These are phyloP conservation scores for Emmelina monodactyla DNA, from an alignment of 2,888 invertebrate species.

Conservation along the genomic window DNA sequence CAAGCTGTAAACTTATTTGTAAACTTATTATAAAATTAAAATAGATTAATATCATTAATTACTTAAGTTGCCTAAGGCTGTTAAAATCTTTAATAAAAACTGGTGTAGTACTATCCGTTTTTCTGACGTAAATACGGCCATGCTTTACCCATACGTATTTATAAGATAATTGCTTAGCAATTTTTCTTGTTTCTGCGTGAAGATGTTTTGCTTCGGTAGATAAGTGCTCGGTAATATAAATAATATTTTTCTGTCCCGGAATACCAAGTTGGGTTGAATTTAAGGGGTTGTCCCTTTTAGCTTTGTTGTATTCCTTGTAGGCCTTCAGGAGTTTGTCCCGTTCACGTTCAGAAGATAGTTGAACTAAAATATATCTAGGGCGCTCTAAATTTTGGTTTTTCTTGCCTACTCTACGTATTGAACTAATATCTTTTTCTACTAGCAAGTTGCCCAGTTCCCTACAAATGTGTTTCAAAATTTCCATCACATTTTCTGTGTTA, in stretches of 20 bases:
- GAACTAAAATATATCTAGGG: constrained; percentile 7
- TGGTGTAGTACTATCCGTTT: neutral
- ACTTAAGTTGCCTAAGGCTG: neutral
- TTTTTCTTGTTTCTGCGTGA: constrained; percentile 6
- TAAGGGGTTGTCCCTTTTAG: neutral
- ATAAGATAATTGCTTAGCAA: constrained; percentile 1
- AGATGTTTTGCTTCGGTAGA: constrained; percentile 4
- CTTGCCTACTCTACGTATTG: constrained; percentile 4
- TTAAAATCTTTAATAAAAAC: neutral
- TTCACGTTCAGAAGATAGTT: constrained; percentile 4
- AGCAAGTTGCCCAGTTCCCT: constrained; percentile 1
- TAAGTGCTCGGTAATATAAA: constrained; percentile 8
- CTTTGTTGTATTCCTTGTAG: constrained; percentile 3
- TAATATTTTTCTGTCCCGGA: constrained; percentile 3
- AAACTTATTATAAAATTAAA: neutral
- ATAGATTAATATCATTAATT: neutral
- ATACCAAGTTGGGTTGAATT: constrained; percentile 5
- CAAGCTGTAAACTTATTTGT: no score
- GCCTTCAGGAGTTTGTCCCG: constrained; percentile 3
- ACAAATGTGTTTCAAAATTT: constrained; percentile 7
- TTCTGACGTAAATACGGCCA: constrained; percentile 1
- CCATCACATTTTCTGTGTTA: constrained; percentile 5
- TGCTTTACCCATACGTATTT: constrained; percentile 4
- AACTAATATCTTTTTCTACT: constrained; percentile 2
- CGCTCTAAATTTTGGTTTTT: constrained; percentile 1